phyloP scores from a whole-genome alignment of 2,113 vertebrate genomes.

The Lagopus muta region DNA sequence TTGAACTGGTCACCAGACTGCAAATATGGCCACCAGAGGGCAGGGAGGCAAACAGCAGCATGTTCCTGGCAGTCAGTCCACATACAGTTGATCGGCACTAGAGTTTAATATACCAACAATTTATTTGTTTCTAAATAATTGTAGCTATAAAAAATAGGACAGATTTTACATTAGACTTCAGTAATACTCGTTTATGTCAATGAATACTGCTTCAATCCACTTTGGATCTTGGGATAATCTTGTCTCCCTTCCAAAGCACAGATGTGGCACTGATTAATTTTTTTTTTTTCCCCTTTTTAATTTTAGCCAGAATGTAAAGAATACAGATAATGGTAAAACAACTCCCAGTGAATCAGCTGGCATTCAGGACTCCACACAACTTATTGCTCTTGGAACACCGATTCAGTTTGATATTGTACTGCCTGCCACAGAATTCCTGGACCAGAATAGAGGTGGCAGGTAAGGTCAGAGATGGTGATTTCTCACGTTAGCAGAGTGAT shows the following conservation, averaged over 20 bases:
- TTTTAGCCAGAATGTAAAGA: constrained; percentile 73
- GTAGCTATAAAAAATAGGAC: neutral
- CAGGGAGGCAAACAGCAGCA: neutral
- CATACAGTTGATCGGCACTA: neutral
- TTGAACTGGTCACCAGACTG: neutral
- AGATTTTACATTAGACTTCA: neutral
- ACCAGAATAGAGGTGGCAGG: constrained; percentile 93
- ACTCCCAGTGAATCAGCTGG: constrained; percentile 63
- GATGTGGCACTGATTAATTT: neutral
- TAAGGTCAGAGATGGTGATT: constrained; percentile 11
- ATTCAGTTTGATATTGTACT: constrained; percentile 97
- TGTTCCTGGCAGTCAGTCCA: neutral
- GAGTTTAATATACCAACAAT: neutral
- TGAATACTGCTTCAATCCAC: neutral
- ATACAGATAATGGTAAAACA: constrained; percentile 54
- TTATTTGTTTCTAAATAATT: neutral
- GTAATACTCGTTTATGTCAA: neutral
- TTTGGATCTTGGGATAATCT: neutral
- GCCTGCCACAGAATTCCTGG: constrained; percentile 92
- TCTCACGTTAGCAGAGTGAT: neutral
- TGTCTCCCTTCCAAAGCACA: neutral
- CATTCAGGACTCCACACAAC: constrained; percentile 78
- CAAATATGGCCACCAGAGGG: neutral
- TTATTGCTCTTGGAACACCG: constrained; percentile 93
- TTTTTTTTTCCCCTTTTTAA: neutral